A percentile compares a stretch with the other conserved stretches of the same genome.
phyloP scores from a whole-genome alignment of 2,797 vertebrate species.

The Pelobates cultripes region DNA sequence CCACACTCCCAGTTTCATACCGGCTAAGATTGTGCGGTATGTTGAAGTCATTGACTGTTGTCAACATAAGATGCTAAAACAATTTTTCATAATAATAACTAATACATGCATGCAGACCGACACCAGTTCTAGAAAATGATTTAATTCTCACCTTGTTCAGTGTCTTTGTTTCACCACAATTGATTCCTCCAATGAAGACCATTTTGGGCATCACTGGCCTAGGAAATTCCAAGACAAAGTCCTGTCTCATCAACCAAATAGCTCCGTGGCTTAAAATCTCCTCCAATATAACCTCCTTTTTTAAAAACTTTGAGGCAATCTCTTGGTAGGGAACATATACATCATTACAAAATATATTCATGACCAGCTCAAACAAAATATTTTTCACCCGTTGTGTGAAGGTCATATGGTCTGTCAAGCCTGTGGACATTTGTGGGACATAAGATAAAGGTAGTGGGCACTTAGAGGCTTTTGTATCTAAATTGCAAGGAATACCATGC shows the following conservation, averaged over 20 bases:
- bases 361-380: slow-evolving; percentile 62
- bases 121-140: no score
- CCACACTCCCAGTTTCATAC: no score
- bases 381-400: slow-evolving; percentile 79
- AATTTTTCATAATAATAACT: no score
- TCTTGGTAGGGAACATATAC: slow-evolving; percentile 54
- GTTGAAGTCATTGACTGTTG: no score
- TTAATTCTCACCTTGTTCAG: slow-evolving; percentile 68
- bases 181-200: slow-evolving; percentile 78
- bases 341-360: slow-evolving; percentile 60
- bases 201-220: slow-evolving; percentile 82
- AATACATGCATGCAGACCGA: no score
- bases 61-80: no score
- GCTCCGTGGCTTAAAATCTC: slow-evolving; percentile 61
- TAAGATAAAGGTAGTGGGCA: slow-evolving; percentile 76
- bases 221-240: slow-evolving; percentile 74
- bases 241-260: slow-evolving; percentile 72
- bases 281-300: slow-evolving; percentile 55
- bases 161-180: slow-evolving; percentile 71
- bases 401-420: slow-evolving; percentile 75
- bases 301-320: slow-evolving; percentile 61
- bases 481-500: slow-evolving; percentile 64
- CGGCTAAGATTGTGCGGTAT: no score
- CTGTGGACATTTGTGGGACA: slow-evolving; percentile 71
- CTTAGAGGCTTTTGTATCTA: slow-evolving; percentile 67